Evolutionary conservation across 23 tunicate species (phyloP).

Genomic region (Ascidia mentula): DNA sequence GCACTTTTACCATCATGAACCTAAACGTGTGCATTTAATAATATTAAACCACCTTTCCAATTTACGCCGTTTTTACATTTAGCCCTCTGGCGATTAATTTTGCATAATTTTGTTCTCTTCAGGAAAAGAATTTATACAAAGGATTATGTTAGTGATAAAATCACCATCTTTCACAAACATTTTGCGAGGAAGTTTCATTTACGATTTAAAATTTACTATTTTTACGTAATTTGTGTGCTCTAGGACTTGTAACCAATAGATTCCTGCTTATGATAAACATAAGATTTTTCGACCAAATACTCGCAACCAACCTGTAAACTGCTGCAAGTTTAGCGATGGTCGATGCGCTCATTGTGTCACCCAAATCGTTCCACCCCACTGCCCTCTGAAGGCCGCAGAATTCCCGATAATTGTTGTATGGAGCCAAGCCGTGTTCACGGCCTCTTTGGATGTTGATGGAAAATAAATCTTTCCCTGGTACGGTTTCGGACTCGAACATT

Average conservation of each 20-base stretch:
- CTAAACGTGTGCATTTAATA: too few species aligned
- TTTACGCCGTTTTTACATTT: too few species aligned
- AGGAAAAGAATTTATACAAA: too few species aligned
- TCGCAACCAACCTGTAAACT: conserved; percentile 39
- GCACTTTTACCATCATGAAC: too few species aligned
- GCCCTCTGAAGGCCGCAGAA: conserved; percentile 66
- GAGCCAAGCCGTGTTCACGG: conserved; percentile 68
- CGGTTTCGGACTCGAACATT: conserved; percentile 53
- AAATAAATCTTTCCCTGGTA: conserved; percentile 54
- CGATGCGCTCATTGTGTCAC: conserved; percentile 9
- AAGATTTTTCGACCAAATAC: too few species aligned
- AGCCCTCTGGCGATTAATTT: too few species aligned
- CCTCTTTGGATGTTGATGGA: conserved; percentile 84
- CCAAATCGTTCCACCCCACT: conserved; percentile 36
- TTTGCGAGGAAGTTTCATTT: neutral
- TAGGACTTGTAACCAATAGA: too few species aligned
- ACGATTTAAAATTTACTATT: neutral
- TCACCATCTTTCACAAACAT: neutral
- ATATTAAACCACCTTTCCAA: too few species aligned
- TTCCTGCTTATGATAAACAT: too few species aligned
- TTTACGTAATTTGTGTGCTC: neutral
- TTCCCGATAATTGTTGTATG: conserved; percentile 65
- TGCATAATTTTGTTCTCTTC: too few species aligned
- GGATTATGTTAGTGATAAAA: too few species aligned
- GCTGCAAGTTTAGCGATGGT: neutral